A percentile compares a stretch with the other conserved stretches of the same genome.
phyloP scores from a whole-genome alignment of 2,888 invertebrate species.

The Drosophila emarginata region DNA sequence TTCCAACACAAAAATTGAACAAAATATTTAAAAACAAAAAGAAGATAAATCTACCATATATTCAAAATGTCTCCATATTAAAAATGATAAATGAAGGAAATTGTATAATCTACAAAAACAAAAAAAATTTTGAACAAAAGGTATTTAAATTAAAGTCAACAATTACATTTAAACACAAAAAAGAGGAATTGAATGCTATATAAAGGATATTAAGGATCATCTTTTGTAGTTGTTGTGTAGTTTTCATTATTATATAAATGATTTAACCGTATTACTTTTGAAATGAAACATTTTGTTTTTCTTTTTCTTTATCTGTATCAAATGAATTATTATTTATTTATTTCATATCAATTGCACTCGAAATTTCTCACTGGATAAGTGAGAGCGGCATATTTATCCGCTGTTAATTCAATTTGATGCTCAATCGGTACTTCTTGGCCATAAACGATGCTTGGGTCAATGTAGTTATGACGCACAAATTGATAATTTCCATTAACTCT shows the following conservation, averaged over 20 bases:
- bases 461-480: conserved; percentile 2
- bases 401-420: background rate
- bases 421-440: background rate
- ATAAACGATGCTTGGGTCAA: background rate
- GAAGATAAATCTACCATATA: background rate
- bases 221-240: no score
- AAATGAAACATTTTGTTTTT: no score
- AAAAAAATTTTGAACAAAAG: background rate
- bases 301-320: background rate
- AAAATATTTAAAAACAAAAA: background rate
- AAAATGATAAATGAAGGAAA: conserved; percentile 3
- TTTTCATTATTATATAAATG: no score
- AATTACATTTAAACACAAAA: no score
- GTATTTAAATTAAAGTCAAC: background rate
- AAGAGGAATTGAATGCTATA: no score
- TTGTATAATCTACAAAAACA: background rate
- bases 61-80: background rate
- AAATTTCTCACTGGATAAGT: background rate
- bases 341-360: background rate
- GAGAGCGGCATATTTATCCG: conserved; percentile 5
- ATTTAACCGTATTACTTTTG: no score
- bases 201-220: no score
- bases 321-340: background rate
- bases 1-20: conserved; percentile 29
- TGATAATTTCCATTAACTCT: background rate